Percentiles rank a stretch among this genome's conserved stretches.
Evolutionary conservation across 2,888 invertebrate genomes (phyloP).

Genomic region (Apamea anceps): DNA sequence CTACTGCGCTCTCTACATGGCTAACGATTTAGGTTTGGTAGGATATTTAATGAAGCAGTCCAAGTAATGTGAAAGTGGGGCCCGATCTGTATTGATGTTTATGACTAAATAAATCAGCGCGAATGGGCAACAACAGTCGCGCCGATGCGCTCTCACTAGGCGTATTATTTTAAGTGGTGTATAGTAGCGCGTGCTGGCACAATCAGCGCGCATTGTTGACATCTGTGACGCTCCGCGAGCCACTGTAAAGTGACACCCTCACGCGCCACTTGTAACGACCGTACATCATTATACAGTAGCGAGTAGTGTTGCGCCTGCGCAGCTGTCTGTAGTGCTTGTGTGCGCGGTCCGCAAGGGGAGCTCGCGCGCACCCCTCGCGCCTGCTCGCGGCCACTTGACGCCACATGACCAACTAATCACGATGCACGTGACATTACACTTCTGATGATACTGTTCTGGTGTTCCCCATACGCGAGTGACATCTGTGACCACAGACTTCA

Average conservation of each 20-base stretch:
- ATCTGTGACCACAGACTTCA: background rate
- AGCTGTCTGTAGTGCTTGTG: conserved; percentile 19
- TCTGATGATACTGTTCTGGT: background rate
- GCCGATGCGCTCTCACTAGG: background rate
- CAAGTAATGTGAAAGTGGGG: conserved; percentile 1
- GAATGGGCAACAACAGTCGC: background rate
- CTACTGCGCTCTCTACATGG: background rate
- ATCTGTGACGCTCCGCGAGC: conserved; percentile 28
- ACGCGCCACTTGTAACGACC: conserved; percentile 14
- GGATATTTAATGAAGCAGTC: conserved; percentile 11
- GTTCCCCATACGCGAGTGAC: background rate
- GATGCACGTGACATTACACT: background rate
- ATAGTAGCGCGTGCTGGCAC: background rate
- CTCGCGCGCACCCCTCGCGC: conserved; percentile 2
- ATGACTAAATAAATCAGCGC: conserved; percentile 12
- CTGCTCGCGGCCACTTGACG: conserved; percentile 44
- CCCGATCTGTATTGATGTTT: conserved; percentile 1
- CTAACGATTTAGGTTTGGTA: conserved; percentile 4
- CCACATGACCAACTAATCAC: conserved; percentile 37
- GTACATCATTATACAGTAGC: conserved; percentile 30
- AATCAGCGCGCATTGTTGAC: conserved; percentile 41
- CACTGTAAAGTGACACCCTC: conserved; percentile 13
- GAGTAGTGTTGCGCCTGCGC: conserved; percentile 31
- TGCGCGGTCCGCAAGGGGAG: conserved; percentile 11
- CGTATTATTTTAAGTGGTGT: background rate